Evolutionary conservation across 2,888 invertebrate genomes (phyloP), one percentile per base, ranked within the genome.

Genomic region (Acanthosoma haemorrhoidale): DNA sequence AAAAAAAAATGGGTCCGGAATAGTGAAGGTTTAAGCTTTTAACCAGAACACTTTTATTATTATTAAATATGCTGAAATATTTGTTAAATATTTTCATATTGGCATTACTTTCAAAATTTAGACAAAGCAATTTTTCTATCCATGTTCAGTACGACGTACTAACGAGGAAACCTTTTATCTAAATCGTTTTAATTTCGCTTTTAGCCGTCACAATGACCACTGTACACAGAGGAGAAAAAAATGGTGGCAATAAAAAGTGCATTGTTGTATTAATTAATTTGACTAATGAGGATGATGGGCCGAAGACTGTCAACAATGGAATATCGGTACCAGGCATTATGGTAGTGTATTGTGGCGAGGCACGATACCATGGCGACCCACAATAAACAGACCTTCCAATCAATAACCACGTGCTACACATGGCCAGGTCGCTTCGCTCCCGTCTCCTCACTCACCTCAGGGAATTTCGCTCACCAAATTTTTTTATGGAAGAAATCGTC

Each of bases 321-420:
- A 64, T 64, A 64, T 64, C 64, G 64, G 64, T 64, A 43, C 64
- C 64, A 64, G 64, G 64, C 64, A 64, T 64, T 64, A 64, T 43
- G 25, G 29, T 21, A 29, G 39, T 64, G 64, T 64, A 64, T 64
- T 64, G 64, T 64, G 43, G 31, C 25, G 31, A 13, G 43, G 9
- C 3, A 15, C 9, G 43, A 41, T 25, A 29, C 32, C 64, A 39
- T 39, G 64, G 43, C 3, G 41, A 64, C 43, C 4, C 15, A 43
- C 31, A 31, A 64, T 64, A 64, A 64, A 64, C 64, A 64, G 38
- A 36, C 31, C n/a, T 8, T 13, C 25, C 16, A 64, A 64, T 64
- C 64, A 64, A 64, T 64, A 63, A 64, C 41, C 64, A 64, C 64
- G 64, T 64, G 64, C 64, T 41, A 64, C 64, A 64, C 64, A 64